Percentiles rank a stretch among this genome's conserved stretches.
Evolutionary conservation across 2,888 invertebrate species (phyloP).

Genomic region (Mimas tiliae): DNA sequence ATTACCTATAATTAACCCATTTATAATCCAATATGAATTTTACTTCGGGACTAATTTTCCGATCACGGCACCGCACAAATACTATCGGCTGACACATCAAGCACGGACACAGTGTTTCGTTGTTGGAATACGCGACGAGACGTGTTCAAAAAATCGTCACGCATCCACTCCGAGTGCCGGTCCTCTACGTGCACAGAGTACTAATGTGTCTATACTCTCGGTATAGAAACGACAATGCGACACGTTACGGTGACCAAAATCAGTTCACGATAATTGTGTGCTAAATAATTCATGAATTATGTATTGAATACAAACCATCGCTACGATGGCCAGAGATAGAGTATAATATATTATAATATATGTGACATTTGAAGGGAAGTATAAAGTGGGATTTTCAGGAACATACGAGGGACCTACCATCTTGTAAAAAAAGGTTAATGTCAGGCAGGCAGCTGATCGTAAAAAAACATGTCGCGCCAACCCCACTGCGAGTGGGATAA

Average conservation of each 20-base stretch:
- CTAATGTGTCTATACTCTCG: constrained; percentile 31
- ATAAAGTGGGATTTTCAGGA: not conserved
- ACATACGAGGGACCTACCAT: no score
- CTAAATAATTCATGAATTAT: constrained; percentile 27
- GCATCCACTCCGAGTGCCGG: constrained; percentile 47
- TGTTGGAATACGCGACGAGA: constrained; percentile 42
- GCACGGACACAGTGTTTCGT: constrained; percentile 38
- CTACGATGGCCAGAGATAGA: constrained; percentile 2
- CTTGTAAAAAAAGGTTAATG: no score
- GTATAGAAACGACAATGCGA: constrained; percentile 26
- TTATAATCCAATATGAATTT: not conserved
- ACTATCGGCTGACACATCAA: constrained; percentile 8
- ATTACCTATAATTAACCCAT: not conserved
- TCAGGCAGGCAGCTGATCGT: no score
- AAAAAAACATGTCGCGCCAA: no score
- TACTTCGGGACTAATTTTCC: no score
- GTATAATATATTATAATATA: not conserved
- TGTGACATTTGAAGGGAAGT: not conserved
- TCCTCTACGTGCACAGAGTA: constrained; percentile 47
- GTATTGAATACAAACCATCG: constrained; percentile 16
- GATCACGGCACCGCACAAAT: not conserved
- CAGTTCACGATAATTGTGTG: constrained; percentile 26
- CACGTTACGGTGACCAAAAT: constrained; percentile 27
- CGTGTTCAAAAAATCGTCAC: constrained; percentile 54
- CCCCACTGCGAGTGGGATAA: no score